Percentiles rank a stretch among this genome's conserved stretches.
Conservation (phyloP, 2,888 invertebrate species). For the Brenthis hecate region DNA sequence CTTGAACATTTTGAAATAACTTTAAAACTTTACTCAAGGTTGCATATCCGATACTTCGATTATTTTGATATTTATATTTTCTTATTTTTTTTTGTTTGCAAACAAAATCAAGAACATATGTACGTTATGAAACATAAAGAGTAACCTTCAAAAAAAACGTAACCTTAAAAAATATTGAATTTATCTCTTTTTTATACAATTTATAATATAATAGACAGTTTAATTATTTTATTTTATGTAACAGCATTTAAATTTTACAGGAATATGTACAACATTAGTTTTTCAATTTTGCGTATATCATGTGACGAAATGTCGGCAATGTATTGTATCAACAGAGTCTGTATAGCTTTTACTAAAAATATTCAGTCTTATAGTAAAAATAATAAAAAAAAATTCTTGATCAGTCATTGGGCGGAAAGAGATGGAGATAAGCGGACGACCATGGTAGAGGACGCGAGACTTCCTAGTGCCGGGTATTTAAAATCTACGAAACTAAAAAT, state of each 20-base stretch:
- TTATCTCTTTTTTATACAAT: no score
- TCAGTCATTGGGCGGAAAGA: constrained; percentile 39
- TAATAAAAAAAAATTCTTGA: constrained; percentile 22
- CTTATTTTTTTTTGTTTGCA: no score
- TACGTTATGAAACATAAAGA: no score
- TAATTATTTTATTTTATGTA: no score
- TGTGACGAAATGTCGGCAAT: background rate
- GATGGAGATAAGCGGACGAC: constrained; percentile 50
- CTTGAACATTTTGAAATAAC: background rate
- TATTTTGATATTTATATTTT: background rate
- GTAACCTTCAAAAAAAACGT: no score
- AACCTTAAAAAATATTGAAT: no score
- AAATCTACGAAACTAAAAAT: background rate
- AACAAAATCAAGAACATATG: no score
- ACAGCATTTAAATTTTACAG: no score
- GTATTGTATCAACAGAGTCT: background rate
- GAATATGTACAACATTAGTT: no score
- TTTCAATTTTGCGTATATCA: no score
- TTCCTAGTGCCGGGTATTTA: constrained; percentile 48
- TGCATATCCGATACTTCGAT: constrained; percentile 6
- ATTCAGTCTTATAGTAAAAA: background rate
- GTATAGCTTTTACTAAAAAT: background rate
- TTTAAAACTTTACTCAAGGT: background rate
- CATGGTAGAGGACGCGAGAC: constrained; percentile 52
- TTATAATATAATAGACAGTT: no score